Evolutionary conservation across 2,888 invertebrate species (phyloP), one percentile per base, ranked within the genome.

Genomic region (Holacanthella duospinosa): DNA sequence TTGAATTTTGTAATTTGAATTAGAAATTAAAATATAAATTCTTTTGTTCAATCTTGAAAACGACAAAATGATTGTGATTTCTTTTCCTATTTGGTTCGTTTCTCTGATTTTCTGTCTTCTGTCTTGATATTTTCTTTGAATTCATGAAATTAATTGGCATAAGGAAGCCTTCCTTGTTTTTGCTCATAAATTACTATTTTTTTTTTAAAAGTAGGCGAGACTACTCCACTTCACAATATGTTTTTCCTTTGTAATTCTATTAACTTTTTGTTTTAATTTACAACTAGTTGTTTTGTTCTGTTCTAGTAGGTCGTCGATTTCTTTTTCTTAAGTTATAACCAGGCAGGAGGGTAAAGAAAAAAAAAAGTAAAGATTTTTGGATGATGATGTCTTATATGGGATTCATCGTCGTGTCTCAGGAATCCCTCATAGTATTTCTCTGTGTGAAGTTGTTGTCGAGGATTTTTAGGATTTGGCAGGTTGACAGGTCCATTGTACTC

Each of bases 401-500:
- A 12, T 36, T 36, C 36, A 6, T 36, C 16, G 16, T 6, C 9
- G 9, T 36, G 6, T 36, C n/a, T 48, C 21, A n/a, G 19, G 12
- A 21, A 21, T 48, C n/a, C n/a, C 48, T 21, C 21, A 48, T n/a
- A 9, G 19, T 48, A 21, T 4, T 4, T 48, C 4, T 48, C 4
- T 9, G 48, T 16, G 21, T 21, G n/a, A 48, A n/a, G 48, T 9
- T n/a, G 48, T 48, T 48, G 48, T 48, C 48, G 48, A 16, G 48
- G 48, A 48, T 48, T 48, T 48, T 21, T 48, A 16, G 6, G 6
- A n/a, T 48, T 48, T 48, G 48, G 48, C 48, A 48, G 48, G 48
- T 48, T 48, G 48, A 48, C 48, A 48, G 48, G 48, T 48, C 48
- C 48, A 48, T 48, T 48, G 48, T 48, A 9, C 19, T 48, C 48